Evolutionary conservation across 1,140 invertebrate species (phyloP), one percentile per base, ranked within the genome.

Genomic region (Ericerus pela): DNA sequence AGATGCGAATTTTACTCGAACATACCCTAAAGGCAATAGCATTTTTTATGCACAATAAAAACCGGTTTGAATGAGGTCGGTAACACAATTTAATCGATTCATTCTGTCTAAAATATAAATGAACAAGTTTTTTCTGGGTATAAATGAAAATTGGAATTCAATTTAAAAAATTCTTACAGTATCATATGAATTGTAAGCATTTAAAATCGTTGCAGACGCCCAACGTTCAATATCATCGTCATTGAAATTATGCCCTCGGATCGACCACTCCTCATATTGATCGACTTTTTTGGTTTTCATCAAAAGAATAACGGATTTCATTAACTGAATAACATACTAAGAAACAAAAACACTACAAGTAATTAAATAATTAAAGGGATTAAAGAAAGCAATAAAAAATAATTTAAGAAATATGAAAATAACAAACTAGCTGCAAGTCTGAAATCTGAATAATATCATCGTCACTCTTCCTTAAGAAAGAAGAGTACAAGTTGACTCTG

Each of bases 251-350:
- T 14, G 26, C 26, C 12, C 41, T 16, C 14, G 22, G 22, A 24
- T 24, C 2, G 16, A 47, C 41, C 41, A 47, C 14, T 47, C 20
- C 41, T 24, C 26, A 24, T 22, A 47, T 47, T 47, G 41, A 14
- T 18, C 18, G 22, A 47, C 20, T 10, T 47, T 24, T 22, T 47
- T 47, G 26, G 26, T 24, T 10, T 47, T 24, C 41, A 47, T 47
- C 20, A 47, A 47, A 10, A 47, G 26, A 24, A 47, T 10, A 47
- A 47, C 41, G 41, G 41, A 47, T 47, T 47, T 47, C 41, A 47
- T 47, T 47, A 47, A 47, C 26, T 47, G 16, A 47, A 47, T 24
- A 10, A 47, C 22, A 47, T 47, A 47, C 41, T 47, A n/a, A n/a
- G 41, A 47, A 47, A 47, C 16, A 16, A 24, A 22, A 12, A 47